Evolutionary conservation across 2,888 invertebrate species (phyloP), one percentile per base, ranked within the genome.

Genomic region (Crocallis elinguaria): DNA sequence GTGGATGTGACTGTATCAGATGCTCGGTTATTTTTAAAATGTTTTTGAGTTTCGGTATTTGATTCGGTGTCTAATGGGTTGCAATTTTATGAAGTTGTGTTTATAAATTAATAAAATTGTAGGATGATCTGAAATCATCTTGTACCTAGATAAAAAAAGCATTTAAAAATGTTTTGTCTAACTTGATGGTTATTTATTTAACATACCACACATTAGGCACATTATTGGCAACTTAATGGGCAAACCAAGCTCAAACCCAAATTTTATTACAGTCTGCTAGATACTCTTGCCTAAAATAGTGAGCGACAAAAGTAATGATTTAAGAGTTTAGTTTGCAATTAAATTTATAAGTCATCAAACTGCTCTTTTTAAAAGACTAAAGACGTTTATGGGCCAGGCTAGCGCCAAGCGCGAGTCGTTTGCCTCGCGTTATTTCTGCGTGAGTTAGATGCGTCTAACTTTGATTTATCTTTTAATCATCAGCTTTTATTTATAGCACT

Each of bases 1-100:
- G 61, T 69, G 75, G 78, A 81, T 63, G 66, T 65, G 64, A 44
- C 45, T 19, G 6, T 37, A 43, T 16, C 1, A 25, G 11, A 35
- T 13, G 12, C 9, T 23, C 3, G 14, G 19, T 23, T 14, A 2
- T 25, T 9, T 25, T 23, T 8, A 1, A 23, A 6, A 23, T 8
- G 23, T 23, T 23, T 23, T 5, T 1, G 8, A 23, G 23, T 5
- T 1, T 23, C 8, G n/a, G n/a, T n/a, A n/a, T n/a, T n/a, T n/a
- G n/a, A n/a, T n/a, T n/a, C n/a, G n/a, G n/a, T n/a, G n/a, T n/a
- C n/a, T n/a, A n/a, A n/a, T n/a, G n/a, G n/a, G n/a, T n/a, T n/a
- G n/a, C n/a, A n/a, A n/a, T n/a, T n/a, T n/a, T n/a, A n/a, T n/a
- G n/a, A n/a, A n/a, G n/a, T n/a, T n/a, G n/a, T n/a, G n/a, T n/a